phyloP scores from a whole-genome alignment of 2,888 invertebrate species.

The Aricia artaxerxes region DNA sequence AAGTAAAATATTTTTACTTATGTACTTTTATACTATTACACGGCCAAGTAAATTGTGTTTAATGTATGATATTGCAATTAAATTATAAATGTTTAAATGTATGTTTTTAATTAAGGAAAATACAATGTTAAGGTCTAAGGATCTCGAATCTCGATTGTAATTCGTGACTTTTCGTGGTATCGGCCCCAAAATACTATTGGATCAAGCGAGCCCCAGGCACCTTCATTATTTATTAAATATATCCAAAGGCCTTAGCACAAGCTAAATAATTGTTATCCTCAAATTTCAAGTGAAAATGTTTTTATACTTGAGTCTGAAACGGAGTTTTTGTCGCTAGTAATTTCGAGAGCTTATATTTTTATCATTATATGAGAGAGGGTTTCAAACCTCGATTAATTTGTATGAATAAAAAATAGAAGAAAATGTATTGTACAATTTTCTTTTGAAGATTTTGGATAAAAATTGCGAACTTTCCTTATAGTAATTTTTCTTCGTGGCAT shows the following conservation, averaged over 20 bases:
- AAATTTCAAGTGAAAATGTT: slow-evolving; percentile 50
- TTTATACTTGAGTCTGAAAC: neutral
- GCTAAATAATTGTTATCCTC: slow-evolving; percentile 69
- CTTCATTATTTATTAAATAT: slow-evolving; percentile 74
- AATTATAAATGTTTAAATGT: neutral
- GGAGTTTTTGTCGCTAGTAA: neutral
- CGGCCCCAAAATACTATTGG: slow-evolving; percentile 49
- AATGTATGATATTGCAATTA: neutral
- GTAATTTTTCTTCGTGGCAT: too few relatives aligned
- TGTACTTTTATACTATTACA: neutral
- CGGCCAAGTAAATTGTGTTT: neutral
- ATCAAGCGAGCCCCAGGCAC: slow-evolving; percentile 52
- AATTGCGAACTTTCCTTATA: neutral
- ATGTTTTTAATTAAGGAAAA: neutral
- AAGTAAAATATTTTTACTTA: too few relatives aligned
- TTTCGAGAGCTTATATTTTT: neutral
- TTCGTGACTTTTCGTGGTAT: slow-evolving; percentile 46
- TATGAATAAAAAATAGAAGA: neutral
- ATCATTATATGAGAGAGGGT: neutral
- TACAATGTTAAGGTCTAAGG: neutral
- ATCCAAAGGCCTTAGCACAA: slow-evolving; percentile 61
- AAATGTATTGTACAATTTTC: neutral
- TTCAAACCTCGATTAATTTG: neutral
- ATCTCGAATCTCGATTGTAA: neutral
- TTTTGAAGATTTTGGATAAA: neutral